Conservation (phyloP, 1,140 invertebrate genomes). For the Drosophila neocordata region DNA sequence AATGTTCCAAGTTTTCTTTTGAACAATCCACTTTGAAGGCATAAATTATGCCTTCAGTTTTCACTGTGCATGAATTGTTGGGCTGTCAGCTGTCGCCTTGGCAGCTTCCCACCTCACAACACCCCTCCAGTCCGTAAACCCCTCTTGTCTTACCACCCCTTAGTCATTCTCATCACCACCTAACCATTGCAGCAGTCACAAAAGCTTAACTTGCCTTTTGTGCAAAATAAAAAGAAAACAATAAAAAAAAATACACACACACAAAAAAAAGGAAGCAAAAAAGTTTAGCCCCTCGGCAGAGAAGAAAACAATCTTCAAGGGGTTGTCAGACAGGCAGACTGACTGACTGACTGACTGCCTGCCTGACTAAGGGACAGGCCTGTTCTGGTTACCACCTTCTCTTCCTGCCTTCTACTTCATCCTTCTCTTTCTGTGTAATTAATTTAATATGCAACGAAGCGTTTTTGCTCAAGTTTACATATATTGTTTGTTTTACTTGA, state of each 20-base stretch:
- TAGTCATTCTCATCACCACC: not conserved
- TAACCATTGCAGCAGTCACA: slow-evolving; percentile 35
- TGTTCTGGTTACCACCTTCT: slow-evolving; percentile 14
- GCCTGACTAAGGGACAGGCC: slow-evolving; percentile 24
- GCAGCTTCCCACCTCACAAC: slow-evolving; percentile 11
- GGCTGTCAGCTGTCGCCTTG: slow-evolving; percentile 62
- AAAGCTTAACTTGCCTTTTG: slow-evolving; percentile 71
- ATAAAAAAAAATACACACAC: too few species aligned
- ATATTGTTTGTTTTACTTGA: slow-evolving; percentile 78
- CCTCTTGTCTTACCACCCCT: not conserved
- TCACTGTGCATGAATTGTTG: slow-evolving; percentile 74
- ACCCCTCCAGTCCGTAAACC: not conserved
- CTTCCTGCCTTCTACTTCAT: slow-evolving; percentile 37
- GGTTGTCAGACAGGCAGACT: slow-evolving; percentile 62
- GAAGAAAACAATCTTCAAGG: slow-evolving; percentile 79
- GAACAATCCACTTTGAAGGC: slow-evolving; percentile 81
- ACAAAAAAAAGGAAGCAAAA: slow-evolving; percentile 28
- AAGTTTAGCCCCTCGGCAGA: slow-evolving; percentile 64
- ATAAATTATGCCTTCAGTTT: slow-evolving; percentile 81
- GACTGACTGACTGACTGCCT: slow-evolving; percentile 23
- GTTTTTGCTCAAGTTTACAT: slow-evolving; percentile 72
- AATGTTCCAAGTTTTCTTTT: slow-evolving; percentile 68
- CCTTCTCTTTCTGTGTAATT: slow-evolving; percentile 65
- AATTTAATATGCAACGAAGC: slow-evolving; percentile 81
- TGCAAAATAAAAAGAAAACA: slow-evolving; percentile 30